Conservation (phyloP, 2,888 invertebrate species). For the Drosophila lacicola region DNA sequence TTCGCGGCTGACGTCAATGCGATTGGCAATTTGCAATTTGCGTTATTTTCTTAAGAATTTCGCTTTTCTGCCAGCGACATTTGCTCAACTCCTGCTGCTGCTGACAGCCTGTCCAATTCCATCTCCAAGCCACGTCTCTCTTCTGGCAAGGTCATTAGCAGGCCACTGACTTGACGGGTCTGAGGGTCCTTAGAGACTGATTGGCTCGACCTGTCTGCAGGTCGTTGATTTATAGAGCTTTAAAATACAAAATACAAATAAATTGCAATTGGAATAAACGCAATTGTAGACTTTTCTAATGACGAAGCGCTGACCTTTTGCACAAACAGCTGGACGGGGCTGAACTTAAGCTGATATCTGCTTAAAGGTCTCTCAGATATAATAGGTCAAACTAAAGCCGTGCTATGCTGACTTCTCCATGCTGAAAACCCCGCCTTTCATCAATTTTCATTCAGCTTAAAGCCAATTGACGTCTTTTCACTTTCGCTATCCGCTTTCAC, state of each 20-base stretch:
- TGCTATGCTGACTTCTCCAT: too few relatives aligned
- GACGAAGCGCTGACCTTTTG: conserved; percentile 6
- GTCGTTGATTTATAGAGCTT: conserved; percentile 47
- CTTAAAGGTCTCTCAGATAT: conserved; percentile 5
- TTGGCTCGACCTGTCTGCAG: conserved; percentile 35
- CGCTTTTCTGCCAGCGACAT: conserved; percentile 4
- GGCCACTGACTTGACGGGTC: conserved; percentile 52
- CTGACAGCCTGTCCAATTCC: conserved; percentile 4
- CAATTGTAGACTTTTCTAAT: conserved; percentile 19
- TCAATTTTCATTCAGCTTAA: too few relatives aligned
- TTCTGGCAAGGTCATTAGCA: conserved; percentile 45
- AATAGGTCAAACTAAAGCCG: conserved; percentile 1
- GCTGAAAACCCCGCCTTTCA: too few relatives aligned
- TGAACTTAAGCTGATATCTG: background rate
- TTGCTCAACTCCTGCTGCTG: background rate
- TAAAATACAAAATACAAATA: conserved; percentile 7
- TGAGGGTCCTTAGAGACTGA: conserved; percentile 36
- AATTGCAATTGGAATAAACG: background rate
- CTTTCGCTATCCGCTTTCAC: too few relatives aligned
- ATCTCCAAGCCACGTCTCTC: background rate
- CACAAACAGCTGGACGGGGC: background rate
- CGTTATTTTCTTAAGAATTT: conserved; percentile 36
- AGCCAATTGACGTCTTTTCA: too few relatives aligned
- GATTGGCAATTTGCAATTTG: conserved; percentile 54
- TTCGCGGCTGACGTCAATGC: conserved; percentile 62